Conservation (phyloP, 2,797 vertebrate species). For the Notolabrus celidotus region DNA sequence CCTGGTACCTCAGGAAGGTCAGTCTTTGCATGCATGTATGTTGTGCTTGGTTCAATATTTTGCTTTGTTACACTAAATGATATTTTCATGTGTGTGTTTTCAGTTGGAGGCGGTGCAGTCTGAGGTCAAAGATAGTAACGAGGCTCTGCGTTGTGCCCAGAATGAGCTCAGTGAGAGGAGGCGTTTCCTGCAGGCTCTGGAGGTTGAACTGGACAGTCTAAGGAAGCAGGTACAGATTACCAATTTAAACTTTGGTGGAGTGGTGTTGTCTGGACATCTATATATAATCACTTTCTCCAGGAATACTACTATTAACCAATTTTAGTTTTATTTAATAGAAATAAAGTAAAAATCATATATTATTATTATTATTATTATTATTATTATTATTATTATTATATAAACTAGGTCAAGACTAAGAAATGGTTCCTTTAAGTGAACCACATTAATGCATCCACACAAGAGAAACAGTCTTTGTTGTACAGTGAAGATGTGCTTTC, state of each 20-base stretch:
- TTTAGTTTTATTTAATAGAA: no score
- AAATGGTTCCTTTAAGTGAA: no score
- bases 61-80: not conserved
- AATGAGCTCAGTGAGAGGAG: conserved; percentile 83
- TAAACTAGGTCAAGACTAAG: no score
- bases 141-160: conserved; percentile 82
- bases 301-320: not conserved
- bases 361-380: no score
- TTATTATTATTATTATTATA: no score
- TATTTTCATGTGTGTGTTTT: conserved; percentile 13
- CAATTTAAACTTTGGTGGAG: not conserved
- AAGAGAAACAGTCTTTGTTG: no score
- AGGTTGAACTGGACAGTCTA: conserved; percentile 85
- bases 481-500: no score
- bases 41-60: not conserved
- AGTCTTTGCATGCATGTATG: conserved; percentile 13
- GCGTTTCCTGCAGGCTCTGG: conserved; percentile 85
- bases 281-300: not conserved
- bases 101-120: conserved; percentile 84
- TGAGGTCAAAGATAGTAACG: conserved; percentile 85
- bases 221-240: conserved; percentile 81
- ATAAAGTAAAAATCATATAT: no score
- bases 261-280: not conserved
- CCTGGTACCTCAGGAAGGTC: conserved; percentile 88
- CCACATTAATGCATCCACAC: no score